Conservation (phyloP, 2,888 invertebrate genomes). For the Microplitis deprimator region DNA sequence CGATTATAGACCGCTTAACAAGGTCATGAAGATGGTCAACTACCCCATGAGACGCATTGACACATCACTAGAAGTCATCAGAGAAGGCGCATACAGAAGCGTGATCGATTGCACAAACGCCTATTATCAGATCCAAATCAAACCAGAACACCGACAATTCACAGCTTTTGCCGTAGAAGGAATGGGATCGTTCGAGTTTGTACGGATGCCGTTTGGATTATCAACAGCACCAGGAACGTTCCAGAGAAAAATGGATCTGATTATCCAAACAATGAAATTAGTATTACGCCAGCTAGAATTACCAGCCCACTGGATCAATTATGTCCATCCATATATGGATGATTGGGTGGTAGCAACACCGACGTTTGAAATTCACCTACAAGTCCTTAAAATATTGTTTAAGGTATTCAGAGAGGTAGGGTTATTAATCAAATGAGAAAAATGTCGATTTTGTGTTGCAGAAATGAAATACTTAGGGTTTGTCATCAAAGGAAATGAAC, state of each 20-base stretch:
- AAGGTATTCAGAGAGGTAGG: background rate
- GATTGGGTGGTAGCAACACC: background rate
- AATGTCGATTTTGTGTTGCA: background rate
- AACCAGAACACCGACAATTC: conserved; percentile 31
- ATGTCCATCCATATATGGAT: background rate
- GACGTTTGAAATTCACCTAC: background rate
- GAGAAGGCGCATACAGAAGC: too few species aligned
- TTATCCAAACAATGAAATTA: background rate
- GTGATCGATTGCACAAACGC: too few species aligned
- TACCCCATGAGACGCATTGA: too few species aligned
- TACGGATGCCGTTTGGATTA: conserved; percentile 42
- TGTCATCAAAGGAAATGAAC: background rate
- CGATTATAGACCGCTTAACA: too few species aligned
- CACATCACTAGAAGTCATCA: too few species aligned
- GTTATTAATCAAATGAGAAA: background rate
- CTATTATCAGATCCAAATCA: too few species aligned
- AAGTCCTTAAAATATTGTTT: background rate
- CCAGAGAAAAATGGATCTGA: conserved; percentile 39
- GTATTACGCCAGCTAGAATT: too few species aligned
- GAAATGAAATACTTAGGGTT: background rate
- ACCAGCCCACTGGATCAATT: background rate
- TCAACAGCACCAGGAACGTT: conserved; percentile 42
- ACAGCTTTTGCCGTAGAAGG: conserved; percentile 45
- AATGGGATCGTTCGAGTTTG: conserved; percentile 33
- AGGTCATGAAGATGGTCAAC: too few species aligned